Conservation (phyloP, 1,140 invertebrate species). For the Nilaparvata lugens region DNA sequence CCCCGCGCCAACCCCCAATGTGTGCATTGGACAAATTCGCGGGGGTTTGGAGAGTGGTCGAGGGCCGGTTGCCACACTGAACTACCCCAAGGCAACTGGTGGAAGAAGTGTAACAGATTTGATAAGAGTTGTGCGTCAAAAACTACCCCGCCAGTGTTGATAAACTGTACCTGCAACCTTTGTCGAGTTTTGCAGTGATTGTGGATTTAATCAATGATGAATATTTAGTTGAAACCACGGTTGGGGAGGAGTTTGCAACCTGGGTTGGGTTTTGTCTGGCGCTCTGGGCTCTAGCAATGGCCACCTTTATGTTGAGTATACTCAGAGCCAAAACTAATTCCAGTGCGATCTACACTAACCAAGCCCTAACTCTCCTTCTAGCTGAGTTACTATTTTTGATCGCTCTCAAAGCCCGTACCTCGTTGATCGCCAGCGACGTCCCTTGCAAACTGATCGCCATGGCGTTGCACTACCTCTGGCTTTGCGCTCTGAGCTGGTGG, state of each 20-base stretch:
- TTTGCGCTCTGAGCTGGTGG: constrained; percentile 82
- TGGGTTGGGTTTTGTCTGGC: constrained; percentile 82
- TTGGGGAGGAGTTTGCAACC: constrained; percentile 75
- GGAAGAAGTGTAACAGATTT: background rate
- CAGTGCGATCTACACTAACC: constrained; percentile 89
- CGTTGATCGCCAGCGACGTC: constrained; percentile 64
- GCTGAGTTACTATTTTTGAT: constrained; percentile 79
- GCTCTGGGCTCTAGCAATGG: constrained; percentile 64
- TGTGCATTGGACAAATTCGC: constrained; percentile 64
- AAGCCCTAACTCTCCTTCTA: constrained; percentile 79
- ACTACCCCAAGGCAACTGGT: constrained; percentile 40
- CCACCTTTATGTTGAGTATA: constrained; percentile 61
- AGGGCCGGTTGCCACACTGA: constrained; percentile 79
- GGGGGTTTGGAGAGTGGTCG: constrained; percentile 76
- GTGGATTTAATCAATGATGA: constrained; percentile 86
- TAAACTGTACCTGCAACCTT: constrained; percentile 90
- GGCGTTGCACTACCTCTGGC: constrained; percentile 84
- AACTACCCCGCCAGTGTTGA: constrained; percentile 43
- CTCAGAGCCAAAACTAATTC: constrained; percentile 83
- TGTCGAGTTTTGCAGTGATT: constrained; percentile 85
- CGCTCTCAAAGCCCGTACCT: constrained; percentile 65
- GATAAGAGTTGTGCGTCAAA: background rate
- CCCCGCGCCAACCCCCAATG: constrained; percentile 77
- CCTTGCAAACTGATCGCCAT: constrained; percentile 87
- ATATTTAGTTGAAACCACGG: constrained; percentile 73